Evolutionary conservation across 2,797 vertebrate species (phyloP), one percentile per base, ranked within the genome.

Genomic region (Astyanax mexicanus): DNA sequence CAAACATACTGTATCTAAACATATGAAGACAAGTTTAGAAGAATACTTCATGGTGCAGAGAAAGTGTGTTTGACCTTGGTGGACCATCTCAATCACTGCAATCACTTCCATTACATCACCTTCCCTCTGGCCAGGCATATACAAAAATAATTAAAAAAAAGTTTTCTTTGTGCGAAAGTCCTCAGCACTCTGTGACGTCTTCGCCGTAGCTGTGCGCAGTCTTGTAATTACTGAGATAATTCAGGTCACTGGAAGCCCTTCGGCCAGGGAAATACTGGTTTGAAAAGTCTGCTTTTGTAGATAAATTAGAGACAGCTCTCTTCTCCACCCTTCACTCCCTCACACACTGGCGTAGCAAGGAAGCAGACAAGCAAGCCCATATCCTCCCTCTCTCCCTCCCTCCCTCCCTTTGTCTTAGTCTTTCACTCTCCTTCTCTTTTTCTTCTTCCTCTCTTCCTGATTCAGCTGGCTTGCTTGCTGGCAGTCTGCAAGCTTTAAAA

Each of bases 191-290:
- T 58, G n/a, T 54, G 44, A 19, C 15, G 71, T 21, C 23, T 64
- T 47, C 60, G 54, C 60, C 45, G 72, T 21, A 70, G 37, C 17
- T 52, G 55, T 76, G 70, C 72, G 71, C 64, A 72, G 69, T 82
- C 68, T 75, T 80, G 69, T 81, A 83, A 84, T 83, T 82, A 82
- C 80, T 73, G 42, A 6, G 72, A 74, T 84, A 83, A 86, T 84
- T 83, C 81, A 82, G 85, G 85, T 80, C 85, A 84, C 78, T 61
- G 71, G 42, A 79, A 81, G 74, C 69, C 84, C 75, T 78, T 55
- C 29, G 72, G 77, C 75, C 70, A 81, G 66, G 66, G 72, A 75
- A 75, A 82, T 76, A 54, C 23, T 80, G 58, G 72, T 69, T 67
- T 70, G 52, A 72, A 78, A 80, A 74, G 74, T 78, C 77, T 81